phyloP scores from a whole-genome alignment of 2,888 invertebrate species.

The Diabrotica balteata region DNA sequence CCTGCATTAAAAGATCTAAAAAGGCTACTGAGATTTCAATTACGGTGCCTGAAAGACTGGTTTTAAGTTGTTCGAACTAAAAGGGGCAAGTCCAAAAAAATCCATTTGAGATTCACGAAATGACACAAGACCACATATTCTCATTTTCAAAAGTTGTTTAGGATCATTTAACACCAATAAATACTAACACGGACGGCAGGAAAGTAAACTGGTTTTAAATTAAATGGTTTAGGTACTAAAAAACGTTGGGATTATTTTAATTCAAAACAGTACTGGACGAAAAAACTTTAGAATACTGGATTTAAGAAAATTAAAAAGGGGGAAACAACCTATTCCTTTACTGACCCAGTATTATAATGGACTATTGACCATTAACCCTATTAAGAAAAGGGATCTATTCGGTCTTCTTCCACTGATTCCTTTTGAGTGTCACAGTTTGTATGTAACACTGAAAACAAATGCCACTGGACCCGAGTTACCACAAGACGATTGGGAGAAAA shows the following conservation, averaged over 20 bases:
- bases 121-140: not conserved
- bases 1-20: conserved; percentile 8
- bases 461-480: too few relatives aligned
- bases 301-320: not conserved
- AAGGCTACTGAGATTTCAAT: not conserved
- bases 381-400: too few relatives aligned
- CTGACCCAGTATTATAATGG: too few relatives aligned
- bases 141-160: too few relatives aligned
- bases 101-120: not conserved
- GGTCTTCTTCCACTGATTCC: too few relatives aligned
- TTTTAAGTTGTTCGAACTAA: not conserved
- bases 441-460: too few relatives aligned
- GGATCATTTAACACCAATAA: not conserved
- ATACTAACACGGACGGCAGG: conserved; percentile 4
- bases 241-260: conserved; percentile 29
- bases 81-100: not conserved
- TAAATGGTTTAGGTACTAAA: conserved; percentile 29
- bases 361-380: too few relatives aligned
- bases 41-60: not conserved
- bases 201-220: conserved; percentile 8
- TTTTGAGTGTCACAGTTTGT: too few relatives aligned
- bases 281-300: not conserved
- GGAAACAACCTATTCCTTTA: too few relatives aligned
- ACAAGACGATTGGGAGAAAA: too few relatives aligned
- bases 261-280: conserved; percentile 12